These are phyloP conservation scores for Aphelocoma californica DNA, from an alignment of 2,797 vertebrate genomes.

Conservation along the genomic window DNA sequence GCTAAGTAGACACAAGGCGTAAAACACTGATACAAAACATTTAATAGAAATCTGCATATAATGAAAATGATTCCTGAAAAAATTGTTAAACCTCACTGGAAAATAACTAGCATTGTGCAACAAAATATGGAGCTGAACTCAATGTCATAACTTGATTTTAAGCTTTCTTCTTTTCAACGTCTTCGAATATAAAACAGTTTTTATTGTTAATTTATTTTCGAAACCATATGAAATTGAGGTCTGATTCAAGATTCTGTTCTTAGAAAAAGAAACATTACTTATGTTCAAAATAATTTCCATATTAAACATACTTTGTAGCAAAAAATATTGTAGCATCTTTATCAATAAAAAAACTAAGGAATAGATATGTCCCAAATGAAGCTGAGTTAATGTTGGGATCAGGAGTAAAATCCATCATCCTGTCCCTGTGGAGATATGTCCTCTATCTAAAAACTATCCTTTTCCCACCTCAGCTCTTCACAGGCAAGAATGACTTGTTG, in stretches of 20 bases:
- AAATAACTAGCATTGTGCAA: background rate
- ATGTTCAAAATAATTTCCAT: background rate
- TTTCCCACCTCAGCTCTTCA: background rate
- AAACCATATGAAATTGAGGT: background rate
- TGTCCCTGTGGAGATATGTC: background rate
- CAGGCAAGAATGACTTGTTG: background rate
- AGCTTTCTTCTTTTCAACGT: background rate
- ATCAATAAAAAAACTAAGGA: background rate
- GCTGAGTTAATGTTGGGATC: background rate
- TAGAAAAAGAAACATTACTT: background rate
- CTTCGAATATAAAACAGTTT: background rate
- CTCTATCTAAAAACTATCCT: background rate
- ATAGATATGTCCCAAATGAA: background rate
- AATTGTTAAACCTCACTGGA: background rate
- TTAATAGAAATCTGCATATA: background rate
- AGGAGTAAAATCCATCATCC: background rate
- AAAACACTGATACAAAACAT: background rate
- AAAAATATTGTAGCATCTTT: background rate
- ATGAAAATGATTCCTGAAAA: background rate
- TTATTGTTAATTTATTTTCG: background rate
- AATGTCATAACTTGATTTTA: background rate
- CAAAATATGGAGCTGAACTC: background rate
- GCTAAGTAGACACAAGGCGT: background rate
- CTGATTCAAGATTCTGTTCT: background rate
- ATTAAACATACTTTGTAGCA: rapidly evolving